Conservation (phyloP, 2,888 invertebrate genomes). For the Subacronicta megacephala region DNA sequence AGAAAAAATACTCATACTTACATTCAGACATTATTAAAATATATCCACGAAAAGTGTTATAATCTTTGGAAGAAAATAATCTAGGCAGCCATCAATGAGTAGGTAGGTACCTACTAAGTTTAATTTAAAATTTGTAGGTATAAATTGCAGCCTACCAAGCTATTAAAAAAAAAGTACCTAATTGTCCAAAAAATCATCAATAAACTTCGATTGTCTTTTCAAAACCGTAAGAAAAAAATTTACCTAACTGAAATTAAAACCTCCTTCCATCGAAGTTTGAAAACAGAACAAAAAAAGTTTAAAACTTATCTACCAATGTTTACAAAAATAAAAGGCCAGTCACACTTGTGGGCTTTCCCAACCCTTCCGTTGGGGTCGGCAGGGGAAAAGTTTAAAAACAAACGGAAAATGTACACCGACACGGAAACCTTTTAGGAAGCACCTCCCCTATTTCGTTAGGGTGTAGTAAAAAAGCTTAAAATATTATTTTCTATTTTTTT, state of each 20-base stretch:
- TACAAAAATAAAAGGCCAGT: conserved; percentile 57
- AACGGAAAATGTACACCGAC: conserved; percentile 76
- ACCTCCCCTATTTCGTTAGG: conserved; percentile 74
- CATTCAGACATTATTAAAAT: no score
- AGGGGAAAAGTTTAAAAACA: conserved; percentile 60
- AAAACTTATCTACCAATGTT: conserved; percentile 45
- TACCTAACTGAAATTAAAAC: conserved; percentile 15
- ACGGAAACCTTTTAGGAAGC: conserved; percentile 85
- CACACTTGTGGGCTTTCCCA: conserved; percentile 78
- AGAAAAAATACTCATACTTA: no score
- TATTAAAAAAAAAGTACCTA: no score
- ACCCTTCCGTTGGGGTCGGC: conserved; percentile 70
- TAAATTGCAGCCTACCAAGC: neutral
- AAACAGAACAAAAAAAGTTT: conserved; percentile 22
- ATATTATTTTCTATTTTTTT: conserved; percentile 40
- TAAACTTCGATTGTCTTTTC: no score
- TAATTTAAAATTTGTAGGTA: no score
- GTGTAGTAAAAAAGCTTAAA: conserved; percentile 75
- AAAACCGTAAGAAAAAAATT: conserved; percentile 11
- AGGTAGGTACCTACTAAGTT: no score
- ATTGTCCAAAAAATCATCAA: no score
- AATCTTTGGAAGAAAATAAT: no score
- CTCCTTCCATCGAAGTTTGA: neutral
- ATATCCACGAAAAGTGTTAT: no score
- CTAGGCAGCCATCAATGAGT: no score